Evolutionary conservation across 2,797 vertebrate genomes (phyloP).

Genomic region (Alosa sapidissima): DNA sequence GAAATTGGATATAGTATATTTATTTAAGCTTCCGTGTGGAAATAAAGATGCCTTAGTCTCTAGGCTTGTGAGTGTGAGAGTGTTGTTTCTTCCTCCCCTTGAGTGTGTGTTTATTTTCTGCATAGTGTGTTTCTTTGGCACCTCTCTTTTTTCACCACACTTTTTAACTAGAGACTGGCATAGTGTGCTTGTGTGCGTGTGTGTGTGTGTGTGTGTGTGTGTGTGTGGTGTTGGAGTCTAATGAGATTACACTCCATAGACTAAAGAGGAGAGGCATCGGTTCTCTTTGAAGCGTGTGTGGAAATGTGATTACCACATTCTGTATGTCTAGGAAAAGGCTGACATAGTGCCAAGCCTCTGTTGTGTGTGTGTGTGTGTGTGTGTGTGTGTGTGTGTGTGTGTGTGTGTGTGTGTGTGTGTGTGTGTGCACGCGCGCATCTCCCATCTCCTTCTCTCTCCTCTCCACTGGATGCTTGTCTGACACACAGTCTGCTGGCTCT

Average conservation of each 20-base stretch:
- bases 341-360: constrained; percentile 53
- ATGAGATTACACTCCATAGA: constrained; percentile 62
- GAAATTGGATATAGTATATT: not conserved
- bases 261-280: constrained; percentile 39
- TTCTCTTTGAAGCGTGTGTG: constrained; percentile 54
- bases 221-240: constrained; percentile 49
- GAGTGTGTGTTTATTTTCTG: constrained; percentile 27
- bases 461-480: not conserved
- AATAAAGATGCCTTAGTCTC: not conserved
- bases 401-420: constrained; percentile 4
- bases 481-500: constrained; percentile 10
- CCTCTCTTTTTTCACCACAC: too few relatives aligned
- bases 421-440: not conserved
- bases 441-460: not conserved
- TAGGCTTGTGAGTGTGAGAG: not conserved
- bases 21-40: not conserved
- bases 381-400: not conserved
- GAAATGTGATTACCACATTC: constrained; percentile 62
- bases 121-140: not conserved
- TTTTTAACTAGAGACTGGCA: too few relatives aligned
- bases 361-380: constrained; percentile 40
- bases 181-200: not conserved
- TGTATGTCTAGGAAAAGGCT: constrained; percentile 38
- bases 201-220: not conserved
- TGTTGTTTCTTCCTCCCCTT: not conserved